Base-by-base conservation (phyloP, 1,140 invertebrate genomes). In the Lamellibrachia luymesi region DNA sequence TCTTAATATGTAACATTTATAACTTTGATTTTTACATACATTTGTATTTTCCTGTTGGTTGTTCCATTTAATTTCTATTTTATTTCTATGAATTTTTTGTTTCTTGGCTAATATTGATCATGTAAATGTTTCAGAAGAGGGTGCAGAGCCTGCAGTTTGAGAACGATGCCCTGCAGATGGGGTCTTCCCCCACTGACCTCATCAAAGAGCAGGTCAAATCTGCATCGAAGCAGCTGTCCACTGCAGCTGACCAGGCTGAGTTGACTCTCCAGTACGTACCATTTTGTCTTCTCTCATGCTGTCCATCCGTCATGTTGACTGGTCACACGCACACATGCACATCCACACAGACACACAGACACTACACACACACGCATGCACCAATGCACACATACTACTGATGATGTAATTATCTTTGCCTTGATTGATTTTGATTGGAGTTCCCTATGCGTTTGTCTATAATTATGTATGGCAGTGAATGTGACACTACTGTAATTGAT, bases 151-250 rank as follows among this genome's bases (percentile, higher is more conserved):
- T 95, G 80, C 90, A 93, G 25, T 91, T 51, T 13, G 95, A 95
- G 93, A 95, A 94, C 92, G 93, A 93, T 25, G 51, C 94, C 64
- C 93, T 94, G 22, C 90, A 91, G 17, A 93, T 94, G 56, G 94
- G 93, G 13, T 94, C 95, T 80, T 80, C 13, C 80, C 50, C 56
- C 90, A 92, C 94, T 38, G 56, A 91, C 27, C 94, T 94, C 25
- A 94, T 95, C 38, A 94, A 94, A 91, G 95, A 95, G 50, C 92
- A 94, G 51, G 94, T 95, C n/a, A 94, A 94, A 80, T 94, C 94
- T 93, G 94, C 94, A 1, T 94, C 95, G 4, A 93, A 95, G 50
- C 94, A 95, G 92, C 93, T 95, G 6, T 92, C 94, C 0, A 6
- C 93, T 50, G 94, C 95, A 52, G 94, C 95, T 50, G 91, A 93